Evolutionary conservation across 2,113 vertebrate species (phyloP).

Genomic region (Barnardius zonarius): DNA sequence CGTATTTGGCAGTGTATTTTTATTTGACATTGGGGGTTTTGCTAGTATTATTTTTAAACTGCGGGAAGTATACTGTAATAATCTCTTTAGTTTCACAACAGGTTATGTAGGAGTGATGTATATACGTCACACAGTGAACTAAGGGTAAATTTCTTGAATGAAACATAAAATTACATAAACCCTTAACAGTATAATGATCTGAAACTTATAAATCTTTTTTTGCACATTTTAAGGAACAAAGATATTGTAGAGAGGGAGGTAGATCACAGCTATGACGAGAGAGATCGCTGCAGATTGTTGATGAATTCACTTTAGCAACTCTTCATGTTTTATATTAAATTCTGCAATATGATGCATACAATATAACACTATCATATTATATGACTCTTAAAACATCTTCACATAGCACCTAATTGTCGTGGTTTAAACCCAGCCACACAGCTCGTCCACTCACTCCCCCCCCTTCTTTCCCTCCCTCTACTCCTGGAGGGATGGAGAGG

Average conservation of each 20-base stretch:
- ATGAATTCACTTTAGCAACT: background rate
- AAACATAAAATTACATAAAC: background rate
- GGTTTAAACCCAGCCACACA: too few relatives aligned
- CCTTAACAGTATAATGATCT: background rate
- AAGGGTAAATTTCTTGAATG: background rate
- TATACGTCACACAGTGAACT: background rate
- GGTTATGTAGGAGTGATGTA: background rate
- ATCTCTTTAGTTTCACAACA: background rate
- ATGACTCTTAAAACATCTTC: background rate
- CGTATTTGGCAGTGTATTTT: background rate
- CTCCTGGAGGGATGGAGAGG: too few relatives aligned
- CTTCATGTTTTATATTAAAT: background rate
- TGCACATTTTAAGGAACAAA: background rate
- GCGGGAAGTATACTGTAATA: background rate
- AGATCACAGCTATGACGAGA: background rate
- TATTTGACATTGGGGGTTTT: background rate
- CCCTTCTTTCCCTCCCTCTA: too few relatives aligned
- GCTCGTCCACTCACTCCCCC: too few relatives aligned
- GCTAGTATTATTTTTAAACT: background rate
- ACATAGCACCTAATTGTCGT: background rate
- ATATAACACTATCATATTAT: background rate
- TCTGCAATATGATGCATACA: background rate
- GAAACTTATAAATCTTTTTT: background rate
- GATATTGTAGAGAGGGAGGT: background rate
- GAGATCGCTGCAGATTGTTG: background rate